Conservation (phyloP, 2,113 vertebrate genomes). For the Eretmochelys imbricata region DNA sequence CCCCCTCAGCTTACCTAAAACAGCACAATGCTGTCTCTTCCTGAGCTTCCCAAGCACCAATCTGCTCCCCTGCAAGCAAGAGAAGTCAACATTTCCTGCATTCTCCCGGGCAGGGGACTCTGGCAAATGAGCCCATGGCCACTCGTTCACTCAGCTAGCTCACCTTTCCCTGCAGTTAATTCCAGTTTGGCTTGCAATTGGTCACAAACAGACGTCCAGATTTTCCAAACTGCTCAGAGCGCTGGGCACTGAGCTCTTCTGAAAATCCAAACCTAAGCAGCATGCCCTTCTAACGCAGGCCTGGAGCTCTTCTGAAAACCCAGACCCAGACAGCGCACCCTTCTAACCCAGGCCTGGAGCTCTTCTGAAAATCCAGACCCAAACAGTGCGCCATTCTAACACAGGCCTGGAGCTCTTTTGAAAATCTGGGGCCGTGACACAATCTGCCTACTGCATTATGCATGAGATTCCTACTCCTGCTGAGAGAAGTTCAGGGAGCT, state of each 20-base stretch:
- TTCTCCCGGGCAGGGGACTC: background rate
- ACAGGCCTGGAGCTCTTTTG: background rate
- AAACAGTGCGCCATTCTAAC: background rate
- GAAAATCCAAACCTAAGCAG: background rate
- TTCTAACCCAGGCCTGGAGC: background rate
- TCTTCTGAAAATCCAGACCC: background rate
- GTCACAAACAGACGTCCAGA: background rate
- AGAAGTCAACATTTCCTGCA: background rate
- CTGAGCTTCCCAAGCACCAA: background rate
- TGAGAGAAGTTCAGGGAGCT: background rate
- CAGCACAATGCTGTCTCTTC: background rate
- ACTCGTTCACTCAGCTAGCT: background rate
- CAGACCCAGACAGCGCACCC: no score
- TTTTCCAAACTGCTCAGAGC: background rate
- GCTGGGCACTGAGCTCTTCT: background rate
- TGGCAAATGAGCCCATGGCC: background rate
- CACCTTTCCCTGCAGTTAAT: background rate
- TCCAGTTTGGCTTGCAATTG: background rate
- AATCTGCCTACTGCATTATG: accelerated
- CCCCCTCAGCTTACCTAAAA: background rate
- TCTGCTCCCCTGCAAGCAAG: background rate
- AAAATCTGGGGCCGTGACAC: background rate
- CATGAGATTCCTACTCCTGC: no score
- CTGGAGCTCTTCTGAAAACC: background rate
- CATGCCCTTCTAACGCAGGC: background rate